Evolutionary conservation across 1,140 invertebrate genomes (phyloP).

Genomic region (Drosophila navojoa): DNA sequence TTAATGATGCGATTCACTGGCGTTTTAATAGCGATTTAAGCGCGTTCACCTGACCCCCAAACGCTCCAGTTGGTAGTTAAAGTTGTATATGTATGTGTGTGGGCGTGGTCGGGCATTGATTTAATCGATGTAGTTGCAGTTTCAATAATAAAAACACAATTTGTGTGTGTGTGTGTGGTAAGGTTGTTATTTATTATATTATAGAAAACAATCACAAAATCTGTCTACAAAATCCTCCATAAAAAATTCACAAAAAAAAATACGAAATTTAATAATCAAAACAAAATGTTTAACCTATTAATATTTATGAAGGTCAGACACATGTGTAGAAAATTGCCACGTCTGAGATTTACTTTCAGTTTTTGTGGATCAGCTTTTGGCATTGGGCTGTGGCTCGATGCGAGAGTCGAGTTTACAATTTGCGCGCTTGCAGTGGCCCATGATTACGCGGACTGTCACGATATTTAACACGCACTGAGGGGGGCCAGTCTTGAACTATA

Average conservation of each 20-base stretch:
- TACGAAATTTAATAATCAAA: constrained; percentile 3
- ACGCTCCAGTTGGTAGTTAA: background rate
- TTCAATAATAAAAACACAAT: background rate
- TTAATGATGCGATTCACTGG: constrained; percentile 64
- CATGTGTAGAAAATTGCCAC: constrained; percentile 31
- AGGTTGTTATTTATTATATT: constrained; percentile 22
- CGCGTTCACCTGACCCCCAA: constrained; percentile 23
- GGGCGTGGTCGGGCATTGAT: constrained; percentile 27
- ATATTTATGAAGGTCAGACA: constrained; percentile 72
- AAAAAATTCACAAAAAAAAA: constrained; percentile 6
- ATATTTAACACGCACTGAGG: background rate
- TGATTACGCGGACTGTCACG: background rate
- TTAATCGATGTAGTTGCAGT: constrained; percentile 21
- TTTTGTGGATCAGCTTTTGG: constrained; percentile 39
- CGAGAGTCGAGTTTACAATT: constrained; percentile 23
- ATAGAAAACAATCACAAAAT: constrained; percentile 29
- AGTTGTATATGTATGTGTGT: background rate
- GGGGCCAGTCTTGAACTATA: background rate
- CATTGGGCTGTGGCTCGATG: constrained; percentile 17
- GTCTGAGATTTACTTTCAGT: constrained; percentile 58
- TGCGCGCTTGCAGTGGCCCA: background rate
- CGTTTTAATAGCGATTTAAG: constrained; percentile 59
- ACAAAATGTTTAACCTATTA: constrained; percentile 45
- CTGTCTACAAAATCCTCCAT: constrained; percentile 30
- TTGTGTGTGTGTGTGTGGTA: background rate